A percentile compares a stretch with the other conserved stretches of the same genome.
These are phyloP conservation scores for Trichogramma pretiosum DNA, from an alignment of 1,140 invertebrate species.

Conservation along the genomic window DNA sequence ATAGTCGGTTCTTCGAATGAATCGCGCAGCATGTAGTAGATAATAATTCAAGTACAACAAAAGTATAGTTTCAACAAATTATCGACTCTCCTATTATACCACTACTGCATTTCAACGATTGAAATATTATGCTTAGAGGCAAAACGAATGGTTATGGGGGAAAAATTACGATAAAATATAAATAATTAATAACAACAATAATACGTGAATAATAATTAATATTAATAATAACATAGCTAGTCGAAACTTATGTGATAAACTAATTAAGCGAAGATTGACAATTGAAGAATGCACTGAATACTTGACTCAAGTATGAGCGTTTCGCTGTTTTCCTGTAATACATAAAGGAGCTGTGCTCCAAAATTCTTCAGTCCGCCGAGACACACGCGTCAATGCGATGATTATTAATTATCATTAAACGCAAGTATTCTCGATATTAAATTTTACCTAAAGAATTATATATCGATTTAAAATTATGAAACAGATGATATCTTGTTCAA, in stretches of 20 bases:
- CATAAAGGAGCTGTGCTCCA: conserved; percentile 41
- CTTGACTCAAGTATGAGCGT: neutral
- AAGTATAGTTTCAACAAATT: too few species aligned
- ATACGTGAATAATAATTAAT: too few species aligned
- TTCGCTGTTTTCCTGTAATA: conserved; percentile 35
- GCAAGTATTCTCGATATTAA: conserved; percentile 7
- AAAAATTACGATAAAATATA: too few species aligned
- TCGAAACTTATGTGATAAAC: conserved; percentile 41
- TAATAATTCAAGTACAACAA: too few species aligned
- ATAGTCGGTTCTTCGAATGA: too few species aligned
- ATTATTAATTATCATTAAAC: too few species aligned
- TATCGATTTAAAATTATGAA: neutral
- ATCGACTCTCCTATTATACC: too few species aligned
- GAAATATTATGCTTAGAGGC: too few species aligned
- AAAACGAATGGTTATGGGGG: too few species aligned
- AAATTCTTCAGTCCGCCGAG: conserved; percentile 33
- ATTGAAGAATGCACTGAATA: conserved; percentile 12
- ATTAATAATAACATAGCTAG: conserved; percentile 29
- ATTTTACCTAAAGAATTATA: neutral
- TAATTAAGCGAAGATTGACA: conserved; percentile 12
- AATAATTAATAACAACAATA: too few species aligned
- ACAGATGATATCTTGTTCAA: neutral
- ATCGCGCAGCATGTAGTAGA: too few species aligned
- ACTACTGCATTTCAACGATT: too few species aligned
- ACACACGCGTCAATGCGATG: conserved; percentile 4